These are phyloP conservation scores for Montipora foliosa DNA, from an alignment of 64 coral and sea anemone species.

Conservation along the genomic window DNA sequence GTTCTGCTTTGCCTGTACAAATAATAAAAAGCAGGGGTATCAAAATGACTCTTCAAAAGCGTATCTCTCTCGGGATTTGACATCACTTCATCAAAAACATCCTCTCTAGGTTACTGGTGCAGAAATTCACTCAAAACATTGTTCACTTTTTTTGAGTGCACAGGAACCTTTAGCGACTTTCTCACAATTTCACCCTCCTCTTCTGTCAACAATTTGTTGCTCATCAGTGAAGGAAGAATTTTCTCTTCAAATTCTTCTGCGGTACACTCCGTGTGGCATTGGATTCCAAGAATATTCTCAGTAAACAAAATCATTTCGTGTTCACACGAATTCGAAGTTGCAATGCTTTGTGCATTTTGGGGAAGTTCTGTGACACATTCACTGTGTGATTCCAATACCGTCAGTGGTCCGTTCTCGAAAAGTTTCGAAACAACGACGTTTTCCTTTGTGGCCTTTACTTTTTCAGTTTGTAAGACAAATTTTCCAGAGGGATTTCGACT, in stretches of 20 bases:
- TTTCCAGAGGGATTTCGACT: constrained; percentile 56
- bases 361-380: constrained; percentile 83
- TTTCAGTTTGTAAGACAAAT: constrained; percentile 76
- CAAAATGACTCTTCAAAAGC: too few relatives aligned
- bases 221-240: constrained; percentile 34
- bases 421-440: constrained; percentile 53
- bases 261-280: constrained; percentile 62
- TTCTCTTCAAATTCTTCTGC: constrained; percentile 48
- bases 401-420: constrained; percentile 67
- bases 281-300: constrained; percentile 70
- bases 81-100: too few relatives aligned
- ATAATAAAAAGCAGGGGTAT: too few relatives aligned
- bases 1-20: too few relatives aligned
- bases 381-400: constrained; percentile 78
- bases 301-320: constrained; percentile 80
- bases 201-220: constrained; percentile 16
- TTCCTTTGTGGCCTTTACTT: constrained; percentile 14
- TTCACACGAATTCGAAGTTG: constrained; percentile 78
- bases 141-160: constrained; percentile 47
- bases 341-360: constrained; percentile 56
- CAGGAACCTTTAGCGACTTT: constrained; percentile 12
- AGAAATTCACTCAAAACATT: constrained; percentile 36
- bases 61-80: too few relatives aligned
- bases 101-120: not conserved
- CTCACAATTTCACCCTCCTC: constrained; percentile 3